Conservation (phyloP, 2,797 vertebrate genomes). For the Garrulus glandarius region DNA sequence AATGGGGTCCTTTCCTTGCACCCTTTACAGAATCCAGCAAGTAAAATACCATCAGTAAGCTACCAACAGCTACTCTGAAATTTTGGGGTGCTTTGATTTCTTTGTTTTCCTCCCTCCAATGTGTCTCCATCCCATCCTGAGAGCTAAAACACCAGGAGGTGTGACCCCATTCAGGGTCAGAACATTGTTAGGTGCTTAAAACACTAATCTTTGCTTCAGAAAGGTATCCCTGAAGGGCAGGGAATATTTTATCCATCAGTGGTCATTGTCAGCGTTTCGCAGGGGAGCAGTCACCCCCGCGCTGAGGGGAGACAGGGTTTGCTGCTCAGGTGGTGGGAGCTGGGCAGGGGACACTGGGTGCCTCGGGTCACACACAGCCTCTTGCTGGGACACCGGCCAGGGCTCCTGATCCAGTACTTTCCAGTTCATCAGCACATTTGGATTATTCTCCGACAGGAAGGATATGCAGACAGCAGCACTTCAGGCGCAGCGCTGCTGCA, state of each 20-base stretch:
- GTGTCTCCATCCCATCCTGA: neutral
- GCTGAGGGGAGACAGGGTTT: rapidly evolving
- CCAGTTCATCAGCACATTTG: neutral
- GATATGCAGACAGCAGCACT: neutral
- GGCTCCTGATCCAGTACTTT: neutral
- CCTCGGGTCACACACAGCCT: neutral
- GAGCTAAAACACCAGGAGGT: neutral
- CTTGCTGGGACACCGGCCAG: neutral
- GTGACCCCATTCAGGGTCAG: rapidly evolving
- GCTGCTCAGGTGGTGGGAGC: neutral
- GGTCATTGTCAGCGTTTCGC: rapidly evolving
- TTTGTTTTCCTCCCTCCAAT: neutral
- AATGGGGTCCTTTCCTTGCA: neutral
- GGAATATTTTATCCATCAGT: rapidly evolving
- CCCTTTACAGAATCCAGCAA: neutral
- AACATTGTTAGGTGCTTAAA: neutral
- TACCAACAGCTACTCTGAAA: neutral
- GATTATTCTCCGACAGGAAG: neutral
- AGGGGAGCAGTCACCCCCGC: rapidly evolving
- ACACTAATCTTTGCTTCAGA: neutral
- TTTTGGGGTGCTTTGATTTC: rapidly evolving
- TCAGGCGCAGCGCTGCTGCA: neutral
- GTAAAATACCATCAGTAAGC: neutral
- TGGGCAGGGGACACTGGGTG: neutral
- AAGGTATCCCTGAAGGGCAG: neutral